phyloP scores from a whole-genome alignment of 2,888 invertebrate species.

The Drosophila mettleri region DNA sequence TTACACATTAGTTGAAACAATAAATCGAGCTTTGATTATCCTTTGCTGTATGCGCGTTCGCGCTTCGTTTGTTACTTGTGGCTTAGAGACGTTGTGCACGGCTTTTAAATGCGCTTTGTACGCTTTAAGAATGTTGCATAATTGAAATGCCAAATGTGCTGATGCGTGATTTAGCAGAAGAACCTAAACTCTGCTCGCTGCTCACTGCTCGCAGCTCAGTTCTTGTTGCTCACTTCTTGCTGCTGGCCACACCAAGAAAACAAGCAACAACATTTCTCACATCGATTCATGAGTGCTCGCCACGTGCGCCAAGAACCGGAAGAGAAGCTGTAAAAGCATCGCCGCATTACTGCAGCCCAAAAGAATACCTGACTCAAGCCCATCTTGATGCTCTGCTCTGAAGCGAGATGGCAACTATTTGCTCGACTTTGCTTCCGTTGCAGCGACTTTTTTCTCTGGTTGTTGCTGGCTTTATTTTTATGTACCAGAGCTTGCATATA shows the following conservation, averaged over 20 bases:
- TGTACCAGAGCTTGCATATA: background rate
- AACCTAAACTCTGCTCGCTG: constrained; percentile 12
- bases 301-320: constrained; percentile 52
- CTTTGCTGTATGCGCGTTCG: constrained; percentile 38
- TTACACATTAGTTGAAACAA: constrained; percentile 25
- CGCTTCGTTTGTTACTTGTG: constrained; percentile 42
- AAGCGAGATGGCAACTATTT: constrained; percentile 38
- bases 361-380: constrained; percentile 26
- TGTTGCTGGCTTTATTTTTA: constrained; percentile 5
- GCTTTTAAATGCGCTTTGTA: constrained; percentile 53
- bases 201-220: background rate
- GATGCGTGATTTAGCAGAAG: constrained; percentile 63
- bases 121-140: constrained; percentile 66
- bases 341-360: constrained; percentile 1
- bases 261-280: constrained; percentile 15
- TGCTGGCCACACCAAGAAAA: constrained; percentile 17
- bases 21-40: background rate
- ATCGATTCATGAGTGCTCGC: constrained; percentile 28
- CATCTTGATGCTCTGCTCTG: constrained; percentile 16
- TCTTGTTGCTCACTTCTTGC: constrained; percentile 9
- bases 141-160: constrained; percentile 60
- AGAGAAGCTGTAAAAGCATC: constrained; percentile 18
- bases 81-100: constrained; percentile 26
- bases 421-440: constrained; percentile 41
- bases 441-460: constrained; percentile 10